phyloP scores from a whole-genome alignment of 2,113 vertebrate species.

The Leucopsar rothschildi region DNA sequence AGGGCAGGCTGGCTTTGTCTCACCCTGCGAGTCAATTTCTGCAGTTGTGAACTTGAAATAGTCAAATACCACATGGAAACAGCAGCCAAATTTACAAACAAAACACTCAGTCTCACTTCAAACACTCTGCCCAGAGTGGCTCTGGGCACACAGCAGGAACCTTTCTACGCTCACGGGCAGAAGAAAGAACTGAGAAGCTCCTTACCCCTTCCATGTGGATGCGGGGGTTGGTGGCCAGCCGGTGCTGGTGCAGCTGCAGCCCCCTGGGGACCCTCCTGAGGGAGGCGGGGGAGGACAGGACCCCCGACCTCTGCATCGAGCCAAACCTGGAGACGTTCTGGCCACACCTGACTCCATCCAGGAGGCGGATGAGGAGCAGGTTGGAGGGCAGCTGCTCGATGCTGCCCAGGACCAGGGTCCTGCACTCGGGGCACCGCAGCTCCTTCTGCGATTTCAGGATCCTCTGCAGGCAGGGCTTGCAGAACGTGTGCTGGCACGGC shows the following conservation, averaged over 20 bases:
- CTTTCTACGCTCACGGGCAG: neutral
- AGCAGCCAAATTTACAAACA: neutral
- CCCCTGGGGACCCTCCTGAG: slow-evolving; percentile 65
- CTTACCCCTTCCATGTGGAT: slow-evolving; percentile 81
- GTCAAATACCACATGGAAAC: neutral
- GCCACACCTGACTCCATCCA: slow-evolving; percentile 76
- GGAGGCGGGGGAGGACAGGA: slow-evolving; percentile 63
- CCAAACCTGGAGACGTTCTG: slow-evolving; percentile 55
- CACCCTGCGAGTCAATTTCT: neutral
- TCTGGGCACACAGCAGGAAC: neutral
- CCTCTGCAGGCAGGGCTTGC: slow-evolving; percentile 85
- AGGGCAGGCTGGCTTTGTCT: neutral
- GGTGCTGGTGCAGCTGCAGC: slow-evolving; percentile 66
- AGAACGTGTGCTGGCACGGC: slow-evolving; percentile 97
- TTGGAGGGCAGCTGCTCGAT: slow-evolving; percentile 89
- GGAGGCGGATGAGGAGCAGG: slow-evolving; percentile 82
- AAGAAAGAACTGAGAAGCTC: neutral
- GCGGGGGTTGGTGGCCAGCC: slow-evolving; percentile 66
- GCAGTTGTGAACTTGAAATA: neutral
- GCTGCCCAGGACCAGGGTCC: slow-evolving; percentile 75
- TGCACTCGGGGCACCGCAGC: slow-evolving; percentile 88
- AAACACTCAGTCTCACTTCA: neutral
- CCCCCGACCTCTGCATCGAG: slow-evolving; percentile 60
- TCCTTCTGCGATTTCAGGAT: slow-evolving; percentile 79
- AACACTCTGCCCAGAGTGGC: neutral